Evolutionary conservation across 2,797 vertebrate genomes (phyloP).

Genomic region (Paratrypauchen microcephalus): DNA sequence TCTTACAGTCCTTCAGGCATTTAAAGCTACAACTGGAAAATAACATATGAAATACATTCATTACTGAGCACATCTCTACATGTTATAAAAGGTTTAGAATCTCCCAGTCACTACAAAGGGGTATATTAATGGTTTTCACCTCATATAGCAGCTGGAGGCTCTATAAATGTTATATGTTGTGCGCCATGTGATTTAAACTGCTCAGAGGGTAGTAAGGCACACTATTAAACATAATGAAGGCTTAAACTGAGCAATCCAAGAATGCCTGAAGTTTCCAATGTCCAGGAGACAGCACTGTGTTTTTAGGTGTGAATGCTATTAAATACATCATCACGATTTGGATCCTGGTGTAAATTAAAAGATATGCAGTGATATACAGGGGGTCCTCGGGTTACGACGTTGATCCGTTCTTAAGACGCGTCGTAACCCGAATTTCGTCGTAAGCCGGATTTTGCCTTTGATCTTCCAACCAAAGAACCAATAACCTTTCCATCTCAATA

Average conservation of each 20-base stretch:
- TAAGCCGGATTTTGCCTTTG: too few relatives aligned
- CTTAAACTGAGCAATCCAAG: slow-evolving; percentile 58
- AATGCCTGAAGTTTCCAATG: slow-evolving; percentile 61
- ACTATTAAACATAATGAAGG: slow-evolving; percentile 72
- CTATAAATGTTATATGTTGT: slow-evolving; percentile 52
- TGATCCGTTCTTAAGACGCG: too few relatives aligned
- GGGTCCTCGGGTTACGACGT: too few relatives aligned
- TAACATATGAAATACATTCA: slow-evolving; percentile 35
- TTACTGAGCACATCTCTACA: slow-evolving; percentile 47
- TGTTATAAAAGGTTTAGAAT: slow-evolving; percentile 40
- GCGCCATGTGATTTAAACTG: slow-evolving; percentile 72
- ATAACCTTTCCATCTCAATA: too few relatives aligned
- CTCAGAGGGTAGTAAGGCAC: slow-evolving; percentile 58
- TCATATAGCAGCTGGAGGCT: slow-evolving; percentile 56
- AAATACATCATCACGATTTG: not conserved
- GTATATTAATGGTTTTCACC: slow-evolving; percentile 47
- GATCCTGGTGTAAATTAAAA: not conserved
- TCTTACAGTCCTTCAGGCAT: slow-evolving; percentile 33
- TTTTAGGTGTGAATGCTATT: too few relatives aligned
- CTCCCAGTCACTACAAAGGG: slow-evolving; percentile 35
- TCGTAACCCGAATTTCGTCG: too few relatives aligned
- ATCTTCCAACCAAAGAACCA: too few relatives aligned
- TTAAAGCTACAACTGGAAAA: slow-evolving; percentile 42
- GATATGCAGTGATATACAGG: not conserved
- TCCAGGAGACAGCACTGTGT: too few relatives aligned